Conservation (phyloP, 2,797 vertebrate genomes). For the Danionella dracula region DNA sequence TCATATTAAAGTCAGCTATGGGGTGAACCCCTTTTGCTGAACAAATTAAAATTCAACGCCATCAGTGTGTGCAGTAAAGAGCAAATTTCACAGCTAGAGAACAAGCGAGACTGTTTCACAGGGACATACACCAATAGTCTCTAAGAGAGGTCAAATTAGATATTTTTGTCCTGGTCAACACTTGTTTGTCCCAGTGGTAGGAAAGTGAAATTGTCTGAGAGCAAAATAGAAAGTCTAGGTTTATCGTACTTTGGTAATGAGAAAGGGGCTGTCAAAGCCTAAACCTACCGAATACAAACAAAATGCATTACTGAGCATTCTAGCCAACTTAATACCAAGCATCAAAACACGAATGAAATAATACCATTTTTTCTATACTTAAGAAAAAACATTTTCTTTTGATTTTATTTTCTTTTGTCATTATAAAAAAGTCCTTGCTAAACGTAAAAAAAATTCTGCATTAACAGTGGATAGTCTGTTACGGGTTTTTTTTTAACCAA, state of each 20-base stretch:
- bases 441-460: too few species aligned
- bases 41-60: conserved; percentile 16
- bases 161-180: conserved; percentile 17
- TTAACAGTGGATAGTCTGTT: too few species aligned
- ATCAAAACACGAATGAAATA: too few species aligned
- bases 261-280: neutral
- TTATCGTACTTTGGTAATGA: neutral
- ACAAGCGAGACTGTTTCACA: neutral
- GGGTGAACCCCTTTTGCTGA: neutral
- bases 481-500: too few species aligned
- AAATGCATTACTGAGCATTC: too few species aligned
- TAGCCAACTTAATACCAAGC: too few species aligned
- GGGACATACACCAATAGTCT: conserved; percentile 2
- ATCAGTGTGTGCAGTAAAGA: conserved; percentile 13
- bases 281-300: too few species aligned
- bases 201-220: neutral
- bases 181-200: conserved; percentile 14
- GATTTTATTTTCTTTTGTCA: too few species aligned
- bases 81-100: neutral
- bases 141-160: conserved; percentile 27
- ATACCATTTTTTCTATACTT: too few species aligned
- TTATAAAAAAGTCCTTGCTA: too few species aligned
- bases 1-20: too few species aligned
- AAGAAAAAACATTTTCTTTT: too few species aligned
- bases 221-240: neutral